phyloP scores from a whole-genome alignment of 1,140 invertebrate genomes.

The Ceratina australensis region DNA sequence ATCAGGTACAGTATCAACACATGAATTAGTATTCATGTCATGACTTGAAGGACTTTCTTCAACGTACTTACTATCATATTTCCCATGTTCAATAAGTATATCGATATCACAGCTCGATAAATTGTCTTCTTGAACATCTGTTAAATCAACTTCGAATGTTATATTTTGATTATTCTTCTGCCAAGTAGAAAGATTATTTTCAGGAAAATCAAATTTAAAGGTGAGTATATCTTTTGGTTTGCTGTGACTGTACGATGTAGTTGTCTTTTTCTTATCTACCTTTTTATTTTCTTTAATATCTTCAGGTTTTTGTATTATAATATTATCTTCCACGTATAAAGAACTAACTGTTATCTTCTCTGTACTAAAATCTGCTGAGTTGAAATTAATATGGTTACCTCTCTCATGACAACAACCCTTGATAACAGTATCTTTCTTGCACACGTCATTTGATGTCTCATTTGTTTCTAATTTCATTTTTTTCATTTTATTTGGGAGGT shows the following conservation, averaged over 20 bases:
- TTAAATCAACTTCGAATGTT: conserved; percentile 59
- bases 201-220: conserved; percentile 41
- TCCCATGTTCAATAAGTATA: conserved; percentile 37
- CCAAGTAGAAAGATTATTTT: conserved; percentile 46
- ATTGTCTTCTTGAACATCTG: conserved; percentile 39
- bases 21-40: background rate
- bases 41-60: background rate
- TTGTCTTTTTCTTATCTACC: background rate
- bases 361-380: background rate
- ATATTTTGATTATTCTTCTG: conserved; percentile 60
- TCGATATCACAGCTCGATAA: conserved; percentile 38
- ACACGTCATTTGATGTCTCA: background rate
- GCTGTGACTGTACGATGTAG: background rate
- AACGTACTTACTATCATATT: conserved; percentile 3
- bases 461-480: conserved; percentile 15
- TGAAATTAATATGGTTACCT: background rate
- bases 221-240: conserved; percentile 29
- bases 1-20: background rate
- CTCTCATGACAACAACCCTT: background rate
- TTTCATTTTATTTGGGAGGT: conserved; percentile 6
- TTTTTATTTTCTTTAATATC: conserved; percentile 16
- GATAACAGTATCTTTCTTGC: conserved; percentile 3
- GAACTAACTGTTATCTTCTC: conserved; percentile 34
- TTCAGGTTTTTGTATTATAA: background rate
- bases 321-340: conserved; percentile 12